Percentiles rank a stretch among this genome's conserved stretches.
These are phyloP conservation scores for Caenorhabditis sp. DNA, from an alignment of 2,888 invertebrate genomes.

Conservation along the genomic window DNA sequence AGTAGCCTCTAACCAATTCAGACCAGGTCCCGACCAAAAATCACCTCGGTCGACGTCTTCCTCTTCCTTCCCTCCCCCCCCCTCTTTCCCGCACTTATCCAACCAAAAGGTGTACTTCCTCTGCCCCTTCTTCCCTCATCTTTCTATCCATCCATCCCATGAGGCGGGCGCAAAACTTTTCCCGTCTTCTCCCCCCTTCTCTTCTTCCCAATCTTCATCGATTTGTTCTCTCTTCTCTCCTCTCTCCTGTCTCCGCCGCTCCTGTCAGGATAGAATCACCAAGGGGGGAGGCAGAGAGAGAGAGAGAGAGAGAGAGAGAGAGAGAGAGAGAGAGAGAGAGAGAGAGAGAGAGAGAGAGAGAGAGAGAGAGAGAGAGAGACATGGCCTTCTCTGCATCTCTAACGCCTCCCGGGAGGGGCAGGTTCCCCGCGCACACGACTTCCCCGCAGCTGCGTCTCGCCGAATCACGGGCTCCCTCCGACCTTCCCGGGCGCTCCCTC, in stretches of 20 bases:
- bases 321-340: constrained; percentile 1
- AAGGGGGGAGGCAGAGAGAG: too few relatives aligned
- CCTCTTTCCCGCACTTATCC: neutral
- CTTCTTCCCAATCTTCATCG: neutral
- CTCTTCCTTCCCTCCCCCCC: too few relatives aligned
- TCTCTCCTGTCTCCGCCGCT: too few relatives aligned
- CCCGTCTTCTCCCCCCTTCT: neutral
- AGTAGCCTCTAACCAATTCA: too few relatives aligned
- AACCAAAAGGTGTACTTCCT: neutral
- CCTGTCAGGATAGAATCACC: constrained; percentile 4
- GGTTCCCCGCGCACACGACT: constrained; percentile 3
- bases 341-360: neutral
- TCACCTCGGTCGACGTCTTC: too few relatives aligned
- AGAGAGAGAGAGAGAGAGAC: neutral
- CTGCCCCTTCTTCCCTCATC: neutral
- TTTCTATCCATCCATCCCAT: neutral
- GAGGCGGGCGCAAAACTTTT: neutral
- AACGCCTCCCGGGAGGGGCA: neutral
- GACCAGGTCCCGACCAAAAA: too few relatives aligned
- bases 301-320: constrained; percentile 1
- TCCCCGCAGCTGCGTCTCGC: neutral
- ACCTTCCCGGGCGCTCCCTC: constrained; percentile 9
- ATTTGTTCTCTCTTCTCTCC: too few relatives aligned
- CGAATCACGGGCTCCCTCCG: neutral
- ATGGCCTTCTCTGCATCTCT: neutral